A percentile compares a stretch with the other conserved stretches of the same genome.
Evolutionary conservation across 2,113 vertebrate genomes (phyloP).

Genomic region (Nymphicus hollandicus): DNA sequence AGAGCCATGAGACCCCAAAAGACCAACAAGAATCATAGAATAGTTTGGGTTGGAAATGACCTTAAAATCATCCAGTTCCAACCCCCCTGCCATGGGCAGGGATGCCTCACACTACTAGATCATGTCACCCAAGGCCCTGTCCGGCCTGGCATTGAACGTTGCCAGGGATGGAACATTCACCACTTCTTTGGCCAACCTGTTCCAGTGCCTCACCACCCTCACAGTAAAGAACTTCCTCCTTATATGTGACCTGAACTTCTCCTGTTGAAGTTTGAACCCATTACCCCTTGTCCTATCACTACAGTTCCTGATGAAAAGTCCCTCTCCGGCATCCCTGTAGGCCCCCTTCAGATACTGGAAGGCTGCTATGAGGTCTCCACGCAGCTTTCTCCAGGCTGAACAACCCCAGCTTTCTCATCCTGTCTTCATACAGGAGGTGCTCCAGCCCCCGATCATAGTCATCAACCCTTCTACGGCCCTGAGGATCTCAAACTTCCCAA

Average conservation of each 20-base stretch:
- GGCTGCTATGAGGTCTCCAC: too few species aligned
- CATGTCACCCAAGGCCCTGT: too few species aligned
- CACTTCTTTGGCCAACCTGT: too few species aligned
- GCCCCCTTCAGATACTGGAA: too few species aligned
- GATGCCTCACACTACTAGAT: too few species aligned
- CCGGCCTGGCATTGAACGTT: too few species aligned
- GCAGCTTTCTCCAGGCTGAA: neutral
- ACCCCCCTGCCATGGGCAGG: neutral
- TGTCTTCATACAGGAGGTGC: fast-evolving
- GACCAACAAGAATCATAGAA: neutral
- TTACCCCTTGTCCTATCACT: too few species aligned
- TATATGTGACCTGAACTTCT: neutral
- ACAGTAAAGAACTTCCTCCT: neutral
- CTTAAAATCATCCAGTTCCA: neutral
- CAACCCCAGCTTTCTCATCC: neutral
- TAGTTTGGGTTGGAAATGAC: neutral
- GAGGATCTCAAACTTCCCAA: neutral
- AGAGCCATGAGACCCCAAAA: neutral
- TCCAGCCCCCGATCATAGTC: neutral
- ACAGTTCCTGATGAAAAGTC: too few species aligned
- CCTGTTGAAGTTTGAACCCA: too few species aligned
- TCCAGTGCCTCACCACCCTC: neutral
- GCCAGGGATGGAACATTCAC: too few species aligned
- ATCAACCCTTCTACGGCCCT: neutral
- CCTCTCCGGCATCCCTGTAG: too few species aligned